These are phyloP conservation scores for Gadus chalcogrammus DNA, from an alignment of 2,113 vertebrate genomes.

Conservation along the genomic window DNA sequence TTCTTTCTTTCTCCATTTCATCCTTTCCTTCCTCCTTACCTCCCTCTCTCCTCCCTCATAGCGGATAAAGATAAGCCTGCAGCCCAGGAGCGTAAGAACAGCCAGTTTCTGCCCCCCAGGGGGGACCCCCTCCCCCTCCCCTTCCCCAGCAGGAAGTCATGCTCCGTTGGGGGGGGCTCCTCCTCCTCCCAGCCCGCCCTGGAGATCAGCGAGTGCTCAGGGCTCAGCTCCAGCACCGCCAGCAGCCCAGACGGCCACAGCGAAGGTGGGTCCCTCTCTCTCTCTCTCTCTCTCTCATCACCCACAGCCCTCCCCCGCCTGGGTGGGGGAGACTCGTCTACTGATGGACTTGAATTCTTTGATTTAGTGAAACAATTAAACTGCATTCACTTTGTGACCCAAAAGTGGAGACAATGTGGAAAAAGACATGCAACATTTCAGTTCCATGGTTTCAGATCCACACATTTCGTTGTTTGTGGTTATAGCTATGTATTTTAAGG, in stretches of 20 bases:
- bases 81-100: conserved; percentile 48
- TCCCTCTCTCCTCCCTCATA: conserved; percentile 18
- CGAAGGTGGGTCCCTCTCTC: conserved; percentile 63
- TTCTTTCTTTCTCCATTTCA: background rate
- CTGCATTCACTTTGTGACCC: too few relatives aligned
- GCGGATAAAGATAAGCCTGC: conserved; percentile 57
- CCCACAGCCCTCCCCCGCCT: too few relatives aligned
- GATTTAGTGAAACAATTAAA: too few relatives aligned
- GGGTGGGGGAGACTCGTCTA: too few relatives aligned
- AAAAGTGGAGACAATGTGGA: too few relatives aligned
- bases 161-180: background rate
- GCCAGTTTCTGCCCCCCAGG: background rate
- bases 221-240: conserved; percentile 41
- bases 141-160: conserved; percentile 41
- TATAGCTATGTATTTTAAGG: too few relatives aligned
- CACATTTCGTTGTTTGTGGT: too few relatives aligned
- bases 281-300: background rate
- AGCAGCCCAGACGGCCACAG: conserved; percentile 61
- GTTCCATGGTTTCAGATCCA: too few relatives aligned
- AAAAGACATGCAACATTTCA: too few relatives aligned
- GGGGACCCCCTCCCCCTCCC: conserved; percentile 19
- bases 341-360: too few relatives aligned
- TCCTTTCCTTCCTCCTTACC: background rate
- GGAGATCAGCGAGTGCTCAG: conserved; percentile 37
- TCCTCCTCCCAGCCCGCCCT: conserved; percentile 29